Conservation (phyloP, 2,888 invertebrate species). For the Torymus tubicola region DNA sequence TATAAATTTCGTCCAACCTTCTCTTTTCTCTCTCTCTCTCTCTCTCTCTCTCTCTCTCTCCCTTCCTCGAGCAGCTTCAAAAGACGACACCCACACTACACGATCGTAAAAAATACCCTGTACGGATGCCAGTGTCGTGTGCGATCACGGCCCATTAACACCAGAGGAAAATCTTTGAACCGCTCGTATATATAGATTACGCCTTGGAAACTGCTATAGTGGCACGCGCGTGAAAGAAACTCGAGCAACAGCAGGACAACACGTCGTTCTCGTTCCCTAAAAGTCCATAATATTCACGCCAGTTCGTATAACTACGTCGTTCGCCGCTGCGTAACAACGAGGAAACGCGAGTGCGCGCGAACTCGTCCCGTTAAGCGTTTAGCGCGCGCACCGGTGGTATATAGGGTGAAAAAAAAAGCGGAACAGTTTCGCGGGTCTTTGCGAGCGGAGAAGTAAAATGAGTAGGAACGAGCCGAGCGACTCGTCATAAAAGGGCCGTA, state of each 20-base stretch:
- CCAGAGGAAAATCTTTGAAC: conserved; percentile 35
- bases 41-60: neutral
- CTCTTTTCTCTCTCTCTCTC: neutral
- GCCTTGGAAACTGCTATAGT: neutral
- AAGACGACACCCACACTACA: neutral
- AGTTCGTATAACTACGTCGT: conserved; percentile 36
- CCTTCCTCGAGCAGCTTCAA: neutral
- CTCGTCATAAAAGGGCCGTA: conserved; percentile 66
- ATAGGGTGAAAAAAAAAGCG: neutral
- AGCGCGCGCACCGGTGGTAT: conserved; percentile 4
- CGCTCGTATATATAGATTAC: conserved; percentile 32
- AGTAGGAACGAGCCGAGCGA: conserved; percentile 45
- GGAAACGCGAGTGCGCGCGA: conserved; percentile 22
- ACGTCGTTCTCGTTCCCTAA: conserved; percentile 41
- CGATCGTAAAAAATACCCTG: conserved; percentile 20
- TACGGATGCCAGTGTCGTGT: neutral
- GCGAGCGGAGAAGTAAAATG: conserved; percentile 34
- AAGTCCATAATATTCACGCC: conserved; percentile 38
- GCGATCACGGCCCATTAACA: conserved; percentile 34
- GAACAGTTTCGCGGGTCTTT: conserved; percentile 19
- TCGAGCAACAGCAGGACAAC: conserved; percentile 2
- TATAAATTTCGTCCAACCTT: conserved; percentile 18
- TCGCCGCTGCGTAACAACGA: conserved; percentile 16
- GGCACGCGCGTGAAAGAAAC: neutral
- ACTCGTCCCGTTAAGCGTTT: conserved; percentile 51